A percentile compares a stretch with the other conserved stretches of the same genome.
Conservation (phyloP, 2,888 invertebrate genomes). For the Pollenia amentaria region DNA sequence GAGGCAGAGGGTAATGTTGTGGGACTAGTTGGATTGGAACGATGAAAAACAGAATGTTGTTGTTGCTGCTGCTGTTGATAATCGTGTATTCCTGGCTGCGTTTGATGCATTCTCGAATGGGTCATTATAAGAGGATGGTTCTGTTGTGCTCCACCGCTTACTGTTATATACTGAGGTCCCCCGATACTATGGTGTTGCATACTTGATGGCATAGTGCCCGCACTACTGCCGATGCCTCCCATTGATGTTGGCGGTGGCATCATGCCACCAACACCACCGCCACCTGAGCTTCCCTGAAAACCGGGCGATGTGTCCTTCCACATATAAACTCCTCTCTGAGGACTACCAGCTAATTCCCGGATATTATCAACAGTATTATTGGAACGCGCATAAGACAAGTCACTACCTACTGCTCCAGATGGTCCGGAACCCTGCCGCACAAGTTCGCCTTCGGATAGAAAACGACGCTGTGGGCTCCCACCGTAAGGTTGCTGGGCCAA, state of each 20-base stretch:
- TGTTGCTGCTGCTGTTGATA: conserved; percentile 81
- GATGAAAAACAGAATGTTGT: conserved; percentile 84
- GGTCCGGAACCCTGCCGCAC: conserved; percentile 86
- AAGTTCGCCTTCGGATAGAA: conserved; percentile 93
- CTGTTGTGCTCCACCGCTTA: conserved; percentile 74
- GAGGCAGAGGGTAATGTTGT: conserved; percentile 85
- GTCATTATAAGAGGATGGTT: conserved; percentile 82
- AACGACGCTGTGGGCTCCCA: conserved; percentile 90
- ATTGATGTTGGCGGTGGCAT: conserved; percentile 74
- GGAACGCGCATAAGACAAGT: conserved; percentile 88
- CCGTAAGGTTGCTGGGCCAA: conserved; percentile 82
- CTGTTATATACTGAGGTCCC: conserved; percentile 73
- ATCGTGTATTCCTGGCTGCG: conserved; percentile 76
- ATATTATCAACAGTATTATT: conserved; percentile 94
- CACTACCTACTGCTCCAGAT: conserved; percentile 78
- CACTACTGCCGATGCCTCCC: conserved; percentile 80
- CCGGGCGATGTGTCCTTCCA: conserved; percentile 92
- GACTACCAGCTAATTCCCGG: conserved; percentile 94
- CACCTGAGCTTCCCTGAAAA: conserved; percentile 81
- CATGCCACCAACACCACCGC: conserved; percentile 74
- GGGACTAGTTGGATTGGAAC: conserved; percentile 91
- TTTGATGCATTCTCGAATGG: conserved; percentile 80
- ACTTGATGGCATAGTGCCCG: conserved; percentile 82
- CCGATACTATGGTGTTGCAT: conserved; percentile 78
- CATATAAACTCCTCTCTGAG: conserved; percentile 92